Evolutionary conservation across 2,888 invertebrate genomes (phyloP).

Genomic region (Limnephilus auricula): DNA sequence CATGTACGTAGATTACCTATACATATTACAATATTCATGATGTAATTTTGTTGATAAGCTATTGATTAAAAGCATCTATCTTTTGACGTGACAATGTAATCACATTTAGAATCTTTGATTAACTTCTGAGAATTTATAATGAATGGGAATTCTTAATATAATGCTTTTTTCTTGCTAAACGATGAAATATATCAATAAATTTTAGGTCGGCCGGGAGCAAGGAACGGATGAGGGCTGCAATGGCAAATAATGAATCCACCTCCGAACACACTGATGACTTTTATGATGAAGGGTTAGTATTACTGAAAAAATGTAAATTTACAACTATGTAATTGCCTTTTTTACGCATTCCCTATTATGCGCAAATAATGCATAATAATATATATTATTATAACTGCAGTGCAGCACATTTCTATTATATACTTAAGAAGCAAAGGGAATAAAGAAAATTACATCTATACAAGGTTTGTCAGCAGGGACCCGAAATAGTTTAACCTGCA

Average conservation of each 20-base stretch:
- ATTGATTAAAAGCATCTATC: background rate
- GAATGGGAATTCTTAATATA: background rate
- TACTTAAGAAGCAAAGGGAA: too few relatives aligned
- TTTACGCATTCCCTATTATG: background rate
- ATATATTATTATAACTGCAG: too few relatives aligned
- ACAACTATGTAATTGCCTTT: background rate
- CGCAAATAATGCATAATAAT: too few relatives aligned
- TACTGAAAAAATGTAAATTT: background rate
- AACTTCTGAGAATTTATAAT: background rate
- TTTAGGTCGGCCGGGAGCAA: slow-evolving; percentile 74
- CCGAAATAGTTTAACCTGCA: too few relatives aligned
- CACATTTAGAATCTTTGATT: background rate
- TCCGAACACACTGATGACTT: slow-evolving; percentile 76
- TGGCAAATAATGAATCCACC: slow-evolving; percentile 68
- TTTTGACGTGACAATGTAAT: background rate
- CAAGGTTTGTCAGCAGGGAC: too few relatives aligned
- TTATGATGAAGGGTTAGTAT: slow-evolving; percentile 81
- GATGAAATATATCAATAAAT: background rate
- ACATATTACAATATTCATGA: background rate
- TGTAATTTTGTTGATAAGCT: background rate
- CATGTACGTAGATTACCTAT: background rate
- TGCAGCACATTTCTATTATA: too few relatives aligned
- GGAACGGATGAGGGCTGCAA: slow-evolving; percentile 73
- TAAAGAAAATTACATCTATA: background rate
- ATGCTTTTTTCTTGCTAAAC: background rate